Base-by-base conservation (phyloP, 1,140 invertebrate genomes). In the Drosophila mayri region DNA sequence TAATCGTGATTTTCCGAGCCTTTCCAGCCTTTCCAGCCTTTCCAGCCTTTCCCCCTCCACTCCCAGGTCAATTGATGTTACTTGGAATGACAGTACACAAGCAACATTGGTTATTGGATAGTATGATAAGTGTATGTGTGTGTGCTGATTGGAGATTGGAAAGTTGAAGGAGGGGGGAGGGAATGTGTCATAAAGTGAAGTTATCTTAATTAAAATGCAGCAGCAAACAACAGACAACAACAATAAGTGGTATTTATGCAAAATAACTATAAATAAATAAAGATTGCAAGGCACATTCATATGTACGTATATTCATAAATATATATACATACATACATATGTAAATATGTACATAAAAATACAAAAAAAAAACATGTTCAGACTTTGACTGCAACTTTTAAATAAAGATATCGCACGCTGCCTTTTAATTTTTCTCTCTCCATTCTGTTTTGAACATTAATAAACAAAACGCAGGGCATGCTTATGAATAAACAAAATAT, bases 201-300 rank as follows among this genome's bases (percentile, higher is more conserved):
- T 77, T 88, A 87, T 87, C 84, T 83, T 84, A 77, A 88, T 88
- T 73, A 80, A 88, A 88, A 83, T 84, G 84, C 83, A 87, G 66
- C 75, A 82, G 59, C 37, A 76, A 87, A 63, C 40, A 70, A 88
- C 66, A 76, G 52, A 49, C 50, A 71, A 49, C 22, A 49, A 59
- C 65, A 71, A 88, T 60, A 62, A 58, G 46, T 57, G 40, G 47
- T 43, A 76, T 66, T 66, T 54, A 67, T 59, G 72, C 54, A 47
- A 61, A 76, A 66, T 44, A n/a, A 55, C 44, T 60, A 73, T 72
- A 72, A 72, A 72, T 72, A 73, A 73, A 46, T 37, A 50, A 60
- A 30, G 54, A 55, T 55, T 55, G 52, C 35, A 38, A 55, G 37
- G 35, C 37, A 11, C 35, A 55, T 32, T 50, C 47, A 38, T 16